Evolutionary conservation across 2,797 vertebrate genomes (phyloP), one percentile per base, ranked within the genome.

Genomic region (Scomberomorus guttatus): DNA sequence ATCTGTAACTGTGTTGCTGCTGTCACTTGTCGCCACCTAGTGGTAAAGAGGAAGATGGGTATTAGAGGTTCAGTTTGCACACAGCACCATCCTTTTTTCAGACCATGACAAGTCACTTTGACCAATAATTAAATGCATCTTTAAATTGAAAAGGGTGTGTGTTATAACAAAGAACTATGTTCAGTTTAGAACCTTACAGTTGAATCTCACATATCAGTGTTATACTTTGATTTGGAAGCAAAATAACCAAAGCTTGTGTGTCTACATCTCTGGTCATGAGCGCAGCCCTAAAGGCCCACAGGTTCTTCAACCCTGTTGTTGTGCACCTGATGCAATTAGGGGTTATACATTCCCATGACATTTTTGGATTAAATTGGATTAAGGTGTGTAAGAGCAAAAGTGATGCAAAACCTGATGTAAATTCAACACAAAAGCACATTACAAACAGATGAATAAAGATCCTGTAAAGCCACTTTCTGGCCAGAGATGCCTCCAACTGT

Each of bases 21-120:
- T 75, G 88, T 95, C 93, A 2, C 85, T 93, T 61, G 96, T 94
- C 76, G 96, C 96, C 93, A 98, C 95, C 98, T 99, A 86, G 88
- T 87, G 92, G 89, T 63, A 1, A 80, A 75, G 58, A 14, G 6
- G 32, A 24, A 63, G 29, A 61, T 0, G 4, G 0, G 17, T 2
- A 32, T 60, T 42, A 82, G n/a, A 76, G 24, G 29, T 4, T n/a
- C 3, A 52, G 4, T 13, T 18, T 56, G 8, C 27, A 4, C 20
- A 66, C 37, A n/a, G 50, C 12, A 15, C 4, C n/a, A 51, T 42
- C 5, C 6, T 14, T 3, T 46, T 37, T 24, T 50, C 11, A 17
- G 15, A 42, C 14, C 39, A 42, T 42, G 39, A 37, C 22, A 54
- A 3, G 20, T 60, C 48, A 64, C 5, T 42, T 9, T 18, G 46